Evolutionary conservation across 2,797 vertebrate genomes (phyloP).

Genomic region (Chelmon rostratus): DNA sequence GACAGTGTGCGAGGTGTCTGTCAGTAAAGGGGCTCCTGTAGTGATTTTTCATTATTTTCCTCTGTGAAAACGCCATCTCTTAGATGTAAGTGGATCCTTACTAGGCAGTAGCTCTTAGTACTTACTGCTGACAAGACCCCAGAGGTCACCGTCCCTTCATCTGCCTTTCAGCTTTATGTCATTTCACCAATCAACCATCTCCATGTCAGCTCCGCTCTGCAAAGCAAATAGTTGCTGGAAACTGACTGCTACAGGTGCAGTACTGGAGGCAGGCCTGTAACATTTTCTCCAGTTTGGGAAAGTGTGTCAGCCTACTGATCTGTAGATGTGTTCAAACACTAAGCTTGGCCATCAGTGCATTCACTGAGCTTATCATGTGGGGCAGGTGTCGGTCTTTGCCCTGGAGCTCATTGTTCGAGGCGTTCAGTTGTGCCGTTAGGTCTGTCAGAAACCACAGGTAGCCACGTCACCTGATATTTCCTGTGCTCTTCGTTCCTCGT

Average conservation of each 20-base stretch:
- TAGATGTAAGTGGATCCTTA: slow-evolving; percentile 46
- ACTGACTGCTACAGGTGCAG: too few relatives aligned
- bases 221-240: slow-evolving; percentile 33
- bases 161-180: slow-evolving; percentile 37
- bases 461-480: background rate
- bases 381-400: slow-evolving; percentile 20
- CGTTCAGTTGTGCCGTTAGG: background rate
- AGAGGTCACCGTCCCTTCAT: slow-evolving; percentile 43
- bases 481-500: background rate
- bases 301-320: background rate
- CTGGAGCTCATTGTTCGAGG: background rate
- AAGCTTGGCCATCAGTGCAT: background rate
- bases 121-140: slow-evolving; percentile 38
- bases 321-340: slow-evolving; percentile 20
- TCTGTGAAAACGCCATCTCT: slow-evolving; percentile 42
- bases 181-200: slow-evolving; percentile 11
- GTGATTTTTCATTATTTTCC: slow-evolving; percentile 47
- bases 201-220: slow-evolving; percentile 26
- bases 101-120: slow-evolving; percentile 24
- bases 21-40: background rate
- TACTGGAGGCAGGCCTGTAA: too few relatives aligned
- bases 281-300: slow-evolving; percentile 4
- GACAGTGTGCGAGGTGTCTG: background rate
- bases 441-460: slow-evolving; percentile 11
- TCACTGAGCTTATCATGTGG: slow-evolving; percentile 2